Conservation (phyloP, 2,888 invertebrate genomes). For the Agrilus cyanescens region DNA sequence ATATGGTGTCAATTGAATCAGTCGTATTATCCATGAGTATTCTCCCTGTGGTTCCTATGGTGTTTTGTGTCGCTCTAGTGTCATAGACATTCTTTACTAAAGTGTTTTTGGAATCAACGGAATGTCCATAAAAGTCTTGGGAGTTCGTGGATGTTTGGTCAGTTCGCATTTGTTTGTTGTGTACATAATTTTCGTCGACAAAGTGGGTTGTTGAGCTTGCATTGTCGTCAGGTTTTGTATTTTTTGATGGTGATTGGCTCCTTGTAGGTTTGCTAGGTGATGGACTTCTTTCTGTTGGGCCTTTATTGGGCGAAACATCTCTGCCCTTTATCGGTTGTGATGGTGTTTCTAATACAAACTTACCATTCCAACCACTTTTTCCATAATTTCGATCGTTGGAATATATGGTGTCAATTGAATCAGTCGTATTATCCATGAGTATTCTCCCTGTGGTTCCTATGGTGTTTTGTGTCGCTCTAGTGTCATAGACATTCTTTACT, state of each 20-base stretch:
- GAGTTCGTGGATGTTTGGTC: slow-evolving; percentile 23
- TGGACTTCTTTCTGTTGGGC: not conserved
- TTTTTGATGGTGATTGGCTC: too few species aligned
- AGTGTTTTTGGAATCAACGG: slow-evolving; percentile 24
- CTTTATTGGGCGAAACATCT: not conserved
- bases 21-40: slow-evolving; percentile 40
- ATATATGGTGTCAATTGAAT: slow-evolving; percentile 30
- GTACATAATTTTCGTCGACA: slow-evolving; percentile 25
- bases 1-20: slow-evolving; percentile 32
- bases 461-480: slow-evolving; percentile 31
- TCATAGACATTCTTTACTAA: slow-evolving; percentile 30
- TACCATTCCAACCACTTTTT: slow-evolving; percentile 35
- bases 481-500: slow-evolving; percentile 30
- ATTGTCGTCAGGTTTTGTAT: too few species aligned
- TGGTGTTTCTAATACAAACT: slow-evolving; percentile 29
- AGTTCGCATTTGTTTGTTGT: slow-evolving; percentile 21
- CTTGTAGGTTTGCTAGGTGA: too few species aligned
- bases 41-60: slow-evolving; percentile 33
- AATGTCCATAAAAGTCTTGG: slow-evolving; percentile 29
- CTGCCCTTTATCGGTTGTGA: not conserved
- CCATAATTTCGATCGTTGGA: slow-evolving; percentile 33
- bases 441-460: slow-evolving; percentile 35
- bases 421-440: slow-evolving; percentile 39
- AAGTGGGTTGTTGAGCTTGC: slow-evolving; percentile 8
- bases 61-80: slow-evolving; percentile 30